These are phyloP conservation scores for Yponomeuta evonymella DNA, from an alignment of 2,888 invertebrate species.

Conservation along the genomic window DNA sequence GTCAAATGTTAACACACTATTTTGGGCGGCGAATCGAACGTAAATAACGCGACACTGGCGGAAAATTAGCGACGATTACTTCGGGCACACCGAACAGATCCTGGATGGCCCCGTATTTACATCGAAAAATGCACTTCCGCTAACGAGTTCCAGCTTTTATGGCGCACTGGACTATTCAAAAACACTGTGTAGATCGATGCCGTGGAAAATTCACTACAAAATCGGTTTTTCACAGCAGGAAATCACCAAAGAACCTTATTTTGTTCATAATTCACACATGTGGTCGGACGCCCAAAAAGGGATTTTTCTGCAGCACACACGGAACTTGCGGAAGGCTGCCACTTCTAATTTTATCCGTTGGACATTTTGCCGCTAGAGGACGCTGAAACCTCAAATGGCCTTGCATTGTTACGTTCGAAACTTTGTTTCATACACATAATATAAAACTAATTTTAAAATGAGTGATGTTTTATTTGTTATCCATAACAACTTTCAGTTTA, in stretches of 20 bases:
- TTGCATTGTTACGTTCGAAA: slow-evolving; percentile 23
- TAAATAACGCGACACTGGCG: slow-evolving; percentile 34
- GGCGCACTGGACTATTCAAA: slow-evolving; percentile 52
- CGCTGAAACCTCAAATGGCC: slow-evolving; percentile 37
- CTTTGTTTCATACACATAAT: not conserved
- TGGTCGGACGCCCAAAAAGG: slow-evolving; percentile 82
- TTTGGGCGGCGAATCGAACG: slow-evolving; percentile 6
- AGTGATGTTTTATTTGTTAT: not conserved
- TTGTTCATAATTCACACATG: slow-evolving; percentile 78
- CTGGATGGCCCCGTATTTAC: slow-evolving; percentile 71
- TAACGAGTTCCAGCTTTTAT: slow-evolving; percentile 56
- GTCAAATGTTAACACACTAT: slow-evolving; percentile 34
- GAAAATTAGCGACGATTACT: slow-evolving; percentile 58
- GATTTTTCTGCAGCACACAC: slow-evolving; percentile 78
- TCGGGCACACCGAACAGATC: slow-evolving; percentile 68
- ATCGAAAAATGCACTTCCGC: slow-evolving; percentile 74
- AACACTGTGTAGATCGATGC: slow-evolving; percentile 52
- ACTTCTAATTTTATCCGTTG: slow-evolving; percentile 69
- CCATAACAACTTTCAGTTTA: not conserved
- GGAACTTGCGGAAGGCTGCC: slow-evolving; percentile 73
- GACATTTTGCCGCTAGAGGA: slow-evolving; percentile 62
- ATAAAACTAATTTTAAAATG: not conserved
- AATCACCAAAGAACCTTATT: slow-evolving; percentile 69
- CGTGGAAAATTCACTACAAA: slow-evolving; percentile 49
- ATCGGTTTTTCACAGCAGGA: slow-evolving; percentile 46